Evolutionary conservation across 2,888 invertebrate species (phyloP).

Genomic region (Gortyna flavago): DNA sequence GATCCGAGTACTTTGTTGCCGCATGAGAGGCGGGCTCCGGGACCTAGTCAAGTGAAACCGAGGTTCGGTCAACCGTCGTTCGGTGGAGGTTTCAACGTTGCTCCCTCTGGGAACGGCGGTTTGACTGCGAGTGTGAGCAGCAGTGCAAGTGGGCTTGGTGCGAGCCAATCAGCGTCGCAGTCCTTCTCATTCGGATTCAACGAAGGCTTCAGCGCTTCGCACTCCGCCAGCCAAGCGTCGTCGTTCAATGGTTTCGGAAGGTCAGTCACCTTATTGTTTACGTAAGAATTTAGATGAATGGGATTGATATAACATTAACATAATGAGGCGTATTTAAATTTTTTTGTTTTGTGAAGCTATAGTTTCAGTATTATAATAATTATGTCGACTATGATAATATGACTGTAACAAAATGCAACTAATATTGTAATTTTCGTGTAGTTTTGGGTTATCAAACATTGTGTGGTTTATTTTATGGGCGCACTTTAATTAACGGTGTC

Average conservation of each 20-base stretch:
- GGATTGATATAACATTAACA: background rate
- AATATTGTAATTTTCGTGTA: background rate
- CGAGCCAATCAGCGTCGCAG: conserved; percentile 87
- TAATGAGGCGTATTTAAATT: background rate
- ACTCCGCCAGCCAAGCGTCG: conserved; percentile 87
- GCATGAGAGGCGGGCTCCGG: conserved; percentile 71
- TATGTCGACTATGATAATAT: background rate
- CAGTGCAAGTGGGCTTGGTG: conserved; percentile 82
- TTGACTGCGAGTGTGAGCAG: conserved; percentile 85
- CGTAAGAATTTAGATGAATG: conserved; percentile 17
- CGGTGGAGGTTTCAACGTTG: conserved; percentile 84
- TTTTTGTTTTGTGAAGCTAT: background rate
- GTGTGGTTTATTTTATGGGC: background rate
- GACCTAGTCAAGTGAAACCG: conserved; percentile 75
- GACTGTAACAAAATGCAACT: background rate
- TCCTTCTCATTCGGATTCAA: conserved; percentile 88
- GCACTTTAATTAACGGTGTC: background rate
- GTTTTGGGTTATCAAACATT: background rate
- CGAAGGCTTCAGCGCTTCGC: conserved; percentile 87
- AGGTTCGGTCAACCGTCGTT: conserved; percentile 76
- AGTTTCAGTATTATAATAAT: background rate
- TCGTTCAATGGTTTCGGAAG: conserved; percentile 87
- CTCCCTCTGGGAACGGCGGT: conserved; percentile 83
- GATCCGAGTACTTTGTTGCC: conserved; percentile 87
- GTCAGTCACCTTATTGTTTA: conserved; percentile 75